Evolutionary conservation across 2,113 vertebrate genomes (phyloP), one percentile per base, ranked within the genome.

Genomic region (Hymenochirus boettgeri): DNA sequence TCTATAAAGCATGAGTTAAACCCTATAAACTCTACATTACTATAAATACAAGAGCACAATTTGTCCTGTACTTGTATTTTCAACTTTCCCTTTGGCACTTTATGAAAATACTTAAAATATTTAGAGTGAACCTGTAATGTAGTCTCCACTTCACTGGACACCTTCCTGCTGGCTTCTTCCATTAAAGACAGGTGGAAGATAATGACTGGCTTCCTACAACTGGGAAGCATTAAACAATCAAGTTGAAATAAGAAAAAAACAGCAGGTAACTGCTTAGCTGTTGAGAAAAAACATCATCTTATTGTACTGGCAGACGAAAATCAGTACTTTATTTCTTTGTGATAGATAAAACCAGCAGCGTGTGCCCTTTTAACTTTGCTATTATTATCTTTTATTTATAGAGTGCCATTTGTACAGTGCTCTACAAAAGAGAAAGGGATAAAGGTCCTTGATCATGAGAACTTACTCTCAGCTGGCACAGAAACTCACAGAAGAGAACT

Each of bases 361-460:
- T 42, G 33, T 42, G 39, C 39, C 39, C 39, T 42, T 42, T 42
- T 42, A n/a, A n/a, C 39, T 42, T 42, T 42, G 39, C 39, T 42
- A 42, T 42, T 42, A 42, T 42, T 42, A 42, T 42, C 13, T 15
- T n/a, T 42, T 42, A 42, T 15, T 42, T 42, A 42, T n/a, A 42
- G 39, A 42, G 13, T 15, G 39, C 39, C 17, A 42, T n/a, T 42
- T 15, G n/a, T 42, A 42, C 4, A 42, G 39, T 42, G 39, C 39
- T 42, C 39, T 42, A 15, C 39, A 42, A 42, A 42, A 6, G 39
- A 15, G 39, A 15, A 35, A 42, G 15, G 15, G 12, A 13, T 42
- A n/a, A 6, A n/a, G 3, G 39, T 13, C 39, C 39, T 42, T 42
- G 39, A 42, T 42, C 39, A 42, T 42, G 39, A 42, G 11, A 42